Conservation (phyloP, 2,888 invertebrate species). For the Ochropacha duplaris region DNA sequence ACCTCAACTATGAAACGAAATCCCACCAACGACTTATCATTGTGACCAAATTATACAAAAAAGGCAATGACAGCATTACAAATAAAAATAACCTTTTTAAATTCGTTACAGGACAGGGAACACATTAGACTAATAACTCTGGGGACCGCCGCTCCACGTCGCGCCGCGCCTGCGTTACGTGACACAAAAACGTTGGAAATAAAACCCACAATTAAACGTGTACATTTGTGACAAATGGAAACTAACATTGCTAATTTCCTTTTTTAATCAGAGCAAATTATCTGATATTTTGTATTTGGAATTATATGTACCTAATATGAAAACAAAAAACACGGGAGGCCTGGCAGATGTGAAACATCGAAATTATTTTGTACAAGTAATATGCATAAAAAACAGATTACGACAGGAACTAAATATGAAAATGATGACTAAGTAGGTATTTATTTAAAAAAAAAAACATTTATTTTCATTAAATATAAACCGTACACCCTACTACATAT, state of each 20-base stretch:
- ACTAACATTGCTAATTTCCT: constrained; percentile 12
- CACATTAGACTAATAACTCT: constrained; percentile 1
- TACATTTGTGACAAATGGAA: constrained; percentile 25
- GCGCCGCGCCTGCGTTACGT: constrained; percentile 48
- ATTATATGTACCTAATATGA: neutral
- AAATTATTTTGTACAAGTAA: too few species aligned
- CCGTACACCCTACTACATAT: too few species aligned
- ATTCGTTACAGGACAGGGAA: constrained; percentile 1
- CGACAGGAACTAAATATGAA: too few species aligned
- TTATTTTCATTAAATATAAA: too few species aligned
- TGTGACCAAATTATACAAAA: neutral
- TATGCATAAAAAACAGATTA: too few species aligned
- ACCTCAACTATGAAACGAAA: neutral
- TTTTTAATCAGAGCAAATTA: constrained; percentile 2
- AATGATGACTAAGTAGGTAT: too few species aligned
- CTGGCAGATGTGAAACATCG: too few species aligned
- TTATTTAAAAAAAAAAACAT: too few species aligned
- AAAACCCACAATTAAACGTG: constrained; percentile 43
- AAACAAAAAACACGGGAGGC: too few species aligned
- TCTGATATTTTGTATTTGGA: neutral
- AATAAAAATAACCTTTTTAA: neutral
- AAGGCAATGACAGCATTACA: neutral
- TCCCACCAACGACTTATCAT: neutral
- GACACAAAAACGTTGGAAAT: constrained; percentile 42
- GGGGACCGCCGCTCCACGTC: constrained; percentile 39